Evolutionary conservation across 2,113 vertebrate genomes (phyloP).

Genomic region (Amphiprion percula): DNA sequence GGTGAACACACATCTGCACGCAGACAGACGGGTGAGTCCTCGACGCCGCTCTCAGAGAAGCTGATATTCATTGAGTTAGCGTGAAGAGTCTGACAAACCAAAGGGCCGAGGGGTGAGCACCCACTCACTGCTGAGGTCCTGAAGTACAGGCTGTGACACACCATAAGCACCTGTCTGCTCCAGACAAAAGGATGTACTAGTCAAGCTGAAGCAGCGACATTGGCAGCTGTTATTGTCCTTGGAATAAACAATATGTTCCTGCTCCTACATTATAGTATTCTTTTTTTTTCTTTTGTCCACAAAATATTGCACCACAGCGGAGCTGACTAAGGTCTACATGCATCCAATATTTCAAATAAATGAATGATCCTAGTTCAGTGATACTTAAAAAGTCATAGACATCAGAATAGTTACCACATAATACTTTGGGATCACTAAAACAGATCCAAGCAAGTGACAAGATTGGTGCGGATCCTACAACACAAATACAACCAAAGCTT

Average conservation of each 20-base stretch:
- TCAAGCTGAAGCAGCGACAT: constrained; percentile 10
- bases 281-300: background rate
- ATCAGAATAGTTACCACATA: background rate
- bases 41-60: constrained; percentile 35
- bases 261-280: background rate
- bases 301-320: background rate
- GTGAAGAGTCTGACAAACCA: constrained; percentile 58
- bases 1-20: constrained; percentile 31
- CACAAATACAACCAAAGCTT: constrained; percentile 22
- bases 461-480: background rate
- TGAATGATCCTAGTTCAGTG: no score
- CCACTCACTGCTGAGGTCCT: constrained; percentile 40
- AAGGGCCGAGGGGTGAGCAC: constrained; percentile 34
- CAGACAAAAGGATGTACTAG: constrained; percentile 20
- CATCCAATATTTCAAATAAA: background rate
- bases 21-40: constrained; percentile 53
- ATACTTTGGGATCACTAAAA: constrained; percentile 21
- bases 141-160: constrained; percentile 46
- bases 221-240: constrained; percentile 31
- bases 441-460: background rate
- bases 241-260: constrained; percentile 24
- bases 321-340: background rate
- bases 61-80: constrained; percentile 67
- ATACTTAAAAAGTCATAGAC: background rate
- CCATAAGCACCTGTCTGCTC: constrained; percentile 58